Conservation (phyloP, 2,888 invertebrate species). For the Lasius platythorax region DNA sequence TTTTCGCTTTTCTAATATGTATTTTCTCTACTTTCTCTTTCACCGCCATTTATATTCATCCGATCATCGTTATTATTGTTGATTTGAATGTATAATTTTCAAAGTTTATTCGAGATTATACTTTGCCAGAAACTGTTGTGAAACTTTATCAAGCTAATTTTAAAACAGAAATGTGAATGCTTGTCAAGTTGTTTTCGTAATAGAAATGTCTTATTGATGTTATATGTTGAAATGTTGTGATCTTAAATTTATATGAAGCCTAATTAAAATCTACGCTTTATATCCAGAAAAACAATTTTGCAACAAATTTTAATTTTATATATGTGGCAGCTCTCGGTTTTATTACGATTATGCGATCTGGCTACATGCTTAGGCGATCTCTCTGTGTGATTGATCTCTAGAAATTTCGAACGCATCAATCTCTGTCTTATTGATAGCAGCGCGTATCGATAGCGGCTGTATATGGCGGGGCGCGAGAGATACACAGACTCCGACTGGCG, state of each 20-base stretch:
- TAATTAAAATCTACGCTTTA: too few relatives aligned
- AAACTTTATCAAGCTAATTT: not conserved
- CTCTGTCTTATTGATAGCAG: not conserved
- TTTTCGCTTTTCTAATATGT: not conserved
- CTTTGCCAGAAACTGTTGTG: constrained; percentile 4
- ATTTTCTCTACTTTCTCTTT: not conserved
- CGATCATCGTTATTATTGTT: not conserved
- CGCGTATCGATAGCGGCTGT: not conserved
- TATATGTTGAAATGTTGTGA: too few relatives aligned
- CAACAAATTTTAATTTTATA: too few relatives aligned
- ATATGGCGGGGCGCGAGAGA: constrained; percentile 20
- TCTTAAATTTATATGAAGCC: too few relatives aligned
- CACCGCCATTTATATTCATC: not conserved
- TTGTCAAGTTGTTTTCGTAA: too few relatives aligned
- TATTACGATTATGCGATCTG: not conserved
- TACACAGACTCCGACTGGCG: not conserved
- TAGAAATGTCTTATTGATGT: too few relatives aligned
- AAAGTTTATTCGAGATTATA: not conserved
- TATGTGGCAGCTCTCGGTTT: not conserved
- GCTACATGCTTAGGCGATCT: not conserved
- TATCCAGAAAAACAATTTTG: too few relatives aligned
- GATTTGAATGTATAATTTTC: not conserved
- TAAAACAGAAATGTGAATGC: not conserved
- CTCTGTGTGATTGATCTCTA: constrained; percentile 2
- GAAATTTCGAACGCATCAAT: constrained; percentile 19